Conservation (phyloP, 2,113 vertebrate genomes). For the Vidua chalybeata region DNA sequence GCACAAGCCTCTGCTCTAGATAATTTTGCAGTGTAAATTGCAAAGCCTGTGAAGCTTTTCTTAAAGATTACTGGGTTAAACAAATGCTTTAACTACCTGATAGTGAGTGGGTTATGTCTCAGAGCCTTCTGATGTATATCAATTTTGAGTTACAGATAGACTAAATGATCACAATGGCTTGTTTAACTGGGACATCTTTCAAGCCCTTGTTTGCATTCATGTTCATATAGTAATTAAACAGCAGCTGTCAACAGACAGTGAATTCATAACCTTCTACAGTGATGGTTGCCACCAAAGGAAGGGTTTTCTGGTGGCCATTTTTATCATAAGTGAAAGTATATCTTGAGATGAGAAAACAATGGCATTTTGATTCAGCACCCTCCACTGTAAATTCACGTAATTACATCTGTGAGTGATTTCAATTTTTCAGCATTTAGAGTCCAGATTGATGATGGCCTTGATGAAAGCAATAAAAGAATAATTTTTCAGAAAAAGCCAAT, state of each 20-base stretch:
- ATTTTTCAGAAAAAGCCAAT: neutral
- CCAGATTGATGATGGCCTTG: neutral
- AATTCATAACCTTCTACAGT: neutral
- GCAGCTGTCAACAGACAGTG: neutral
- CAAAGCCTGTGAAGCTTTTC: neutral
- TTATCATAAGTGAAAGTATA: neutral
- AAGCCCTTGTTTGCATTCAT: rapidly evolving
- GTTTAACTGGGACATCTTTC: neutral
- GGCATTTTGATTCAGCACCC: neutral
- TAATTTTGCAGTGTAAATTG: neutral
- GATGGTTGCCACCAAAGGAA: neutral
- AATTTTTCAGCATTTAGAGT: neutral
- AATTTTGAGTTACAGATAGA: neutral
- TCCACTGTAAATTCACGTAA: neutral
- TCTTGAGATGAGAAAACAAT: neutral
- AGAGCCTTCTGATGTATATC: neutral
- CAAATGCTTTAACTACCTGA: neutral
- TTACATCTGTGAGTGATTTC: neutral
- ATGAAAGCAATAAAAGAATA: neutral
- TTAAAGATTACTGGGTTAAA: neutral
- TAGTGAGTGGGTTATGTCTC: neutral
- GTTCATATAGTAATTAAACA: neutral
- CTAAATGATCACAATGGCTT: neutral
- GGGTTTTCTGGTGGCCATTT: neutral
- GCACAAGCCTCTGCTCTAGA: neutral